Conservation (phyloP, 2,888 invertebrate genomes). For the Ophion ellenae region DNA sequence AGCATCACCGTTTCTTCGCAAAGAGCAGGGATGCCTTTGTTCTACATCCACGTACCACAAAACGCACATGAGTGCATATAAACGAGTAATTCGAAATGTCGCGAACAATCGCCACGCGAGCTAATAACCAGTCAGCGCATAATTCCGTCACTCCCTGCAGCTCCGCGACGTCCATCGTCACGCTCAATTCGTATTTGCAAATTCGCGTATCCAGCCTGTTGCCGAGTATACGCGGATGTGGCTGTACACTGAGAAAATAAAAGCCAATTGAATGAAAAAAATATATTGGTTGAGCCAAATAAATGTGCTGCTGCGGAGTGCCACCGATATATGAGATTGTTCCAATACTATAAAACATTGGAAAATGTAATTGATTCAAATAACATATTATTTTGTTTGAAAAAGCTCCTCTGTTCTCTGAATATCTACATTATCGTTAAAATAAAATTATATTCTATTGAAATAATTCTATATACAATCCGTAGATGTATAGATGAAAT, state of each 20-base stretch:
- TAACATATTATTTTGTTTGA: too few relatives aligned
- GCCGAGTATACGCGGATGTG: background rate
- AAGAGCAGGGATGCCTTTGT: conserved; percentile 39
- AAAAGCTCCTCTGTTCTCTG: too few relatives aligned
- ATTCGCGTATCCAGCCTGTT: background rate
- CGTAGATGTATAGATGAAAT: too few relatives aligned
- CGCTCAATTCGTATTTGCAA: conserved; percentile 64
- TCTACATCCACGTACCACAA: conserved; percentile 1
- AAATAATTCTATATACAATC: too few relatives aligned
- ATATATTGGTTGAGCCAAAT: too few relatives aligned
- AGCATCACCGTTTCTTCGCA: conserved; percentile 42
- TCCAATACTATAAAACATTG: too few relatives aligned
- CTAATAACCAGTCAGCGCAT: conserved; percentile 53
- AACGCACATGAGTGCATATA: conserved; percentile 6
- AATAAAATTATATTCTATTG: too few relatives aligned
- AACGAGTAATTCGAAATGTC: conserved; percentile 55
- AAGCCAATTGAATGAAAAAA: too few relatives aligned
- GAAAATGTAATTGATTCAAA: too few relatives aligned
- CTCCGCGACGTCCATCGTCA: conserved; percentile 58
- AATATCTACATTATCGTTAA: too few relatives aligned
- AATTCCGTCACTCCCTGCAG: conserved; percentile 63
- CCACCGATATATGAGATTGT: too few relatives aligned
- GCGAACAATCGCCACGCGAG: conserved; percentile 58
- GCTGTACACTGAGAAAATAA: background rate
- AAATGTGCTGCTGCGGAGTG: too few relatives aligned